phyloP scores from a whole-genome alignment of 2,113 vertebrate genomes.

The Burhinus oedicnemus region DNA sequence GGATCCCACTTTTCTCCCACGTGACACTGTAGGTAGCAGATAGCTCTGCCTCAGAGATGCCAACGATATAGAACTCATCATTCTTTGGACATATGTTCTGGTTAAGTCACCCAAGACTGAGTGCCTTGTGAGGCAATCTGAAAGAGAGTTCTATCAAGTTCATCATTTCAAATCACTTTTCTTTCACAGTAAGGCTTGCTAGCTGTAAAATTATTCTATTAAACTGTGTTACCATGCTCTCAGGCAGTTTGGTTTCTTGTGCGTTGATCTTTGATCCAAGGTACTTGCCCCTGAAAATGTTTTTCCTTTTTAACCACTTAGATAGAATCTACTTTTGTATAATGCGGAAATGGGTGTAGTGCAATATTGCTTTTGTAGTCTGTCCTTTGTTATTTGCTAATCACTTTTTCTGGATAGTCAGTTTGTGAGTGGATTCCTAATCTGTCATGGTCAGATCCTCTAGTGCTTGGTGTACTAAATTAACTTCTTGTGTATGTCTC shows the following conservation, averaged over 20 bases:
- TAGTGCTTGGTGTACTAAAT: background rate
- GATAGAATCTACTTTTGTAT: background rate
- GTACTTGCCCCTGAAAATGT: background rate
- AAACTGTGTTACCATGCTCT: background rate
- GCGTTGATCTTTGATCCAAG: conserved; percentile 13
- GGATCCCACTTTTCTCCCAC: background rate
- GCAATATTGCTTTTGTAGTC: background rate
- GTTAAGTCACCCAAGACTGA: background rate
- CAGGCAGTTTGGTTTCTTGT: conserved; percentile 17
- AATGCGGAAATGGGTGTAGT: background rate
- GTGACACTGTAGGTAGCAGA: background rate
- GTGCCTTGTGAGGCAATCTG: background rate
- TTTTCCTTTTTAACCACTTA: background rate
- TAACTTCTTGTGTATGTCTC: background rate
- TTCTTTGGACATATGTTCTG: background rate
- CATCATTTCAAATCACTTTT: background rate
- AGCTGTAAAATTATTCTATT: conserved; percentile 17
- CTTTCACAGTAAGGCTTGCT: background rate
- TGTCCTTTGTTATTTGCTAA: background rate
- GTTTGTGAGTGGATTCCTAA: background rate
- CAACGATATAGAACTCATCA: background rate
- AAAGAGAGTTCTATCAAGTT: conserved; percentile 19
- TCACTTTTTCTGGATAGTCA: background rate
- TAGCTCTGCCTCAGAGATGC: background rate
- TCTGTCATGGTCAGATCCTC: background rate